Percentiles rank a stretch among this genome's conserved stretches.
These are phyloP conservation scores for Nemapogon koenigi DNA, from an alignment of 2,888 invertebrate species.

Conservation along the genomic window DNA sequence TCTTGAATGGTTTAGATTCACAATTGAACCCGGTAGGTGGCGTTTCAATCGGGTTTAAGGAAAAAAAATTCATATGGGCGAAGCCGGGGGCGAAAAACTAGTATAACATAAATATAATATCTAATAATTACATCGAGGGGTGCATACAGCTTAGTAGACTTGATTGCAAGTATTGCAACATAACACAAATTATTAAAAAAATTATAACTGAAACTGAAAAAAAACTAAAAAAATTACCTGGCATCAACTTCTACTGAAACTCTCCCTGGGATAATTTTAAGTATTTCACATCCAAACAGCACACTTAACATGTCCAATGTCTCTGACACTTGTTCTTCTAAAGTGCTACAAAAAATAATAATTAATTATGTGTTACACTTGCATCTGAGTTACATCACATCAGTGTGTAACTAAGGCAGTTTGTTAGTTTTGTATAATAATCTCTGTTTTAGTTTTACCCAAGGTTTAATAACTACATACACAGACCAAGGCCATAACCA, in stretches of 20 bases:
- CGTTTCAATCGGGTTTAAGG: not conserved
- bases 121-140: no score
- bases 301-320: constrained; percentile 96
- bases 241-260: constrained; percentile 98
- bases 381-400: no score
- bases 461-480: no score
- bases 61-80: not conserved
- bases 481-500: no score
- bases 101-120: constrained; percentile 2
- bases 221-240: constrained; percentile 52
- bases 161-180: not conserved
- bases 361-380: no score
- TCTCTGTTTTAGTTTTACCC: no score
- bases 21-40: no score
- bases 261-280: constrained; percentile 96
- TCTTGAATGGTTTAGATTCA: no score
- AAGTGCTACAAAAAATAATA: constrained; percentile 65
- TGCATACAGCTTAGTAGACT: no score
- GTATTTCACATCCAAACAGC: constrained; percentile 94
- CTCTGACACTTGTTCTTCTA: constrained; percentile 77
- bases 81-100: not conserved
- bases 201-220: not conserved
- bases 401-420: no score
- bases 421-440: no score
- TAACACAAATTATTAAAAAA: not conserved